Base-by-base conservation (phyloP, 1,140 invertebrate genomes). In the Neodiprion fabricii region DNA sequence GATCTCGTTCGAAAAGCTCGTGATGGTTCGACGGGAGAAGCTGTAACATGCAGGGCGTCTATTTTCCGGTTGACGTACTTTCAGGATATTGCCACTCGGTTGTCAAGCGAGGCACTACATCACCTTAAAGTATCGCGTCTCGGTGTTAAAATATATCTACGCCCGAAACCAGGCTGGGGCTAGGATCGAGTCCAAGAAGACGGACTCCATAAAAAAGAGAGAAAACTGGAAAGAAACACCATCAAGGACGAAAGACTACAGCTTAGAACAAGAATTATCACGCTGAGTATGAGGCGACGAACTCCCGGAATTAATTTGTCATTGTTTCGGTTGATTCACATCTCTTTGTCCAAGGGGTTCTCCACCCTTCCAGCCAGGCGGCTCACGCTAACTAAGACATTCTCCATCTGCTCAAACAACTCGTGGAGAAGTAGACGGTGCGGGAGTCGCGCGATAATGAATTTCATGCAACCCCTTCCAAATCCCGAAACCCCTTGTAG, bases 401-500 rank as follows among this genome's bases (percentile, higher is more conserved):
- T 61, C 53, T 17, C 3, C 3, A 17, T 61, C 53, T 12, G 11
- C 53, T 17, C 53, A 61, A 61, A 61, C 53, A 61, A 61, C n/a
- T 17, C 11, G 28, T 3, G 28, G 28, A 40, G 28, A 40, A 40
- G 74, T 74, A 74, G 49, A 74, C 75, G 28, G 2, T 40, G 49
- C 70, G 50, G 21, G 9, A 72, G 50, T 48, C 48, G 47, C 7
- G 70, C 47, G 70, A 48, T 8, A 48, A 21, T 28, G 17, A 7
- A 71, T 71, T 9, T 28, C 40, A 21, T 23, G 50, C 61, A 65
- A 23, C 47, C 28, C 47, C 23, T 61, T 23, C 21, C 28, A 11
- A 47, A 12, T 72, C 53, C 28, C n/a, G 48, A 14, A 65, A 5
- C 28, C 28, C 28, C 28, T 7, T 9, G 53, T 61, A 17, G 53